Conservation (phyloP, 2,113 vertebrate species). For the Alaudala cheleensis region DNA sequence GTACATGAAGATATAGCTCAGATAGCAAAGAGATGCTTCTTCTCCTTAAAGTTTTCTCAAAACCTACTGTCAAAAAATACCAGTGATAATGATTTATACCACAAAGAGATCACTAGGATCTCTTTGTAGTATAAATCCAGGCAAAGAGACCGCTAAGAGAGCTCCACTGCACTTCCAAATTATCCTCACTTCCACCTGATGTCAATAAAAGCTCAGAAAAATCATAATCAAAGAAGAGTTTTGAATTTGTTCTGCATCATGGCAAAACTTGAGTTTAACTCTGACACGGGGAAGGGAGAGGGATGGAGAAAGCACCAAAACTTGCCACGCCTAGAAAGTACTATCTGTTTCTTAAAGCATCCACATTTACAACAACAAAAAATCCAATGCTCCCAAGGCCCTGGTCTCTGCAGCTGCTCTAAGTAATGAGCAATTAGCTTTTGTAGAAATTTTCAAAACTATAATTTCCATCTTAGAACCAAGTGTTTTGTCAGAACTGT, state of each 20-base stretch:
- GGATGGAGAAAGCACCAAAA: neutral
- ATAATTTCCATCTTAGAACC: neutral
- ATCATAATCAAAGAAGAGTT: neutral
- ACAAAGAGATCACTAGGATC: neutral
- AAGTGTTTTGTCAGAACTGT: neutral
- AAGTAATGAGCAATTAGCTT: slow-evolving; percentile 29
- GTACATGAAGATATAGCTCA: neutral
- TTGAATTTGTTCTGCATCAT: neutral
- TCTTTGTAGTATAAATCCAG: neutral
- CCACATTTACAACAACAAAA: neutral
- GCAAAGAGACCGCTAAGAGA: neutral
- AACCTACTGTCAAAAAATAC: neutral
- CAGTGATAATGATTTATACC: neutral
- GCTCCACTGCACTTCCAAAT: neutral
- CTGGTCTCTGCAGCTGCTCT: neutral
- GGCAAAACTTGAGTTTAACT: neutral
- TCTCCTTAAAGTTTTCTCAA: neutral
- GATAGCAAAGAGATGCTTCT: neutral
- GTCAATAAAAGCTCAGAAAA: neutral
- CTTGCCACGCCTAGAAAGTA: neutral
- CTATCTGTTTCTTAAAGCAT: neutral
- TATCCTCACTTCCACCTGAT: neutral
- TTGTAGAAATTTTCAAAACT: neutral
- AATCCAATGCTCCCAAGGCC: neutral
- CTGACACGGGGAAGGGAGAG: neutral